These are phyloP conservation scores for Torymus auratus DNA, from an alignment of 2,888 invertebrate species.

Conservation along the genomic window DNA sequence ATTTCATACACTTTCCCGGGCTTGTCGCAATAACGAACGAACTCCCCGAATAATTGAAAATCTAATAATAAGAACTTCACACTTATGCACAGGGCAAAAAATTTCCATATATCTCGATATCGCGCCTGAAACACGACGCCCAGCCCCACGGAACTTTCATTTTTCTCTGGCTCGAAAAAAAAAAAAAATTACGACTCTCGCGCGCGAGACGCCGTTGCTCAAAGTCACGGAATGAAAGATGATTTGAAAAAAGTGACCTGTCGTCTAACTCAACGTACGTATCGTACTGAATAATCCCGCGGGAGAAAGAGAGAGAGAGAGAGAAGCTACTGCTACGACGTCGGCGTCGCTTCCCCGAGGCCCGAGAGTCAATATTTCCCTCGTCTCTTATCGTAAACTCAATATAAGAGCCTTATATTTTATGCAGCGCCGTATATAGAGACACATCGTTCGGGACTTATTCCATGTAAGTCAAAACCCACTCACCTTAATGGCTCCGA, in stretches of 20 bases:
- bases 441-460: constrained; percentile 70
- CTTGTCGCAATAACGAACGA: too few relatives aligned
- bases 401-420: constrained; percentile 67
- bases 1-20: too few relatives aligned
- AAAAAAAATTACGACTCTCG: constrained; percentile 17
- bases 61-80: too few relatives aligned
- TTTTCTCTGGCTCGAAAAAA: not conserved
- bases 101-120: too few relatives aligned
- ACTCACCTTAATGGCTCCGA: constrained; percentile 73
- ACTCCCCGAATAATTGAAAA: too few relatives aligned
- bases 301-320: constrained; percentile 12
- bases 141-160: constrained; percentile 11
- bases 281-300: constrained; percentile 56
- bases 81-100: too few relatives aligned
- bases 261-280: constrained; percentile 43
- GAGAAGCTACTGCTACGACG: not conserved
- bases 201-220: not conserved
- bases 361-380: constrained; percentile 60
- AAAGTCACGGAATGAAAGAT: constrained; percentile 47
- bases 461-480: constrained; percentile 75
- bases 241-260: constrained; percentile 51
- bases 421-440: constrained; percentile 71
- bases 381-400: constrained; percentile 60
- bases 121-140: not conserved
- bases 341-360: constrained; percentile 43